phyloP scores from a whole-genome alignment of 2,113 vertebrate genomes.

The Toxostoma redivivum region DNA sequence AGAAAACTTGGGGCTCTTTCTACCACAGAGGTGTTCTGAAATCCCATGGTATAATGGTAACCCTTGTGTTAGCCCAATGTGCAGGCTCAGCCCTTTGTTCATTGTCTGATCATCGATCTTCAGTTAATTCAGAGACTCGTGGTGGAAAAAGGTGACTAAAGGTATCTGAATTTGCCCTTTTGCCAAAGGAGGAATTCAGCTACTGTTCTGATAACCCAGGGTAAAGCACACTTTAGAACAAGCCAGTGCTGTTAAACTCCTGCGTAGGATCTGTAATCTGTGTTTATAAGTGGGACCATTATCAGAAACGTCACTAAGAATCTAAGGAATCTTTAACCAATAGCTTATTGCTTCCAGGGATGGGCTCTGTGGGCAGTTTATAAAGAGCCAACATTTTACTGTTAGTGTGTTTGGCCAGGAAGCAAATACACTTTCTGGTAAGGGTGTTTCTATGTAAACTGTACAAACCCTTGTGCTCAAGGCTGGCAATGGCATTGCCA shows the following conservation, averaged over 20 bases:
- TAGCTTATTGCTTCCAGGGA: background rate
- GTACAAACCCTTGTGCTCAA: background rate
- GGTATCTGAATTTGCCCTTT: conserved; percentile 34
- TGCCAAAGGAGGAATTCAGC: background rate
- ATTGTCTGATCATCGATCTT: background rate
- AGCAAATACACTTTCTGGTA: background rate
- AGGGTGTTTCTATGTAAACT: background rate
- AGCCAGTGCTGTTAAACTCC: background rate
- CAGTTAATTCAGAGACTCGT: background rate
- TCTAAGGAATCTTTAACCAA: conserved; percentile 5
- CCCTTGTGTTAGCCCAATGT: background rate
- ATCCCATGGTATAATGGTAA: background rate
- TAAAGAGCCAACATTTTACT: background rate
- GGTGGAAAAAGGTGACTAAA: conserved; percentile 42
- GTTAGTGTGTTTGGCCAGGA: background rate
- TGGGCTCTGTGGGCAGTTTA: background rate
- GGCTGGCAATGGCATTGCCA: background rate
- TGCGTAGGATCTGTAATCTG: background rate
- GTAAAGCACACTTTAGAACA: conserved; percentile 10
- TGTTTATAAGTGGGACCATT: conserved; percentile 11
- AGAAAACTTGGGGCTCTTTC: background rate
- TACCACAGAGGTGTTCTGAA: background rate
- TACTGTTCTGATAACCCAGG: background rate
- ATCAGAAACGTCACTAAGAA: conserved; percentile 3
- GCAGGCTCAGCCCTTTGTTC: background rate